Evolutionary conservation across 2,888 invertebrate species (phyloP).

Genomic region (Pedicia rivosa): DNA sequence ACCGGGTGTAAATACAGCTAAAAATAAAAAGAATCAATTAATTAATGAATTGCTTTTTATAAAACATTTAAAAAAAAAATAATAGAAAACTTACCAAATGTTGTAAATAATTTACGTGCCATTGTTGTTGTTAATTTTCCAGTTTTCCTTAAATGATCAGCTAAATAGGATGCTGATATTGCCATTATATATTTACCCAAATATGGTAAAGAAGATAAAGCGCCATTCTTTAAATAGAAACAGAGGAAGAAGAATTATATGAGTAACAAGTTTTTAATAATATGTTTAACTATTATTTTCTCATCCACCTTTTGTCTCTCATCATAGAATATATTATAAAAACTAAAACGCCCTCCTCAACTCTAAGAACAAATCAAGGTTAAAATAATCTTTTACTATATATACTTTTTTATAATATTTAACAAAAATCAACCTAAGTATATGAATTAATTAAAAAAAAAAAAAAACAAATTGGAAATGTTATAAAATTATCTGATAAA

Average conservation of each 20-base stretch:
- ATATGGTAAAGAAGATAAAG: conserved; percentile 72
- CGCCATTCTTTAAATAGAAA: conserved; percentile 48
- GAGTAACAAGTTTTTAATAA: no score
- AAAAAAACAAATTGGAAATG: no score
- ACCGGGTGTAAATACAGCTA: conserved; percentile 47
- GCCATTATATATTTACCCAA: conserved; percentile 74
- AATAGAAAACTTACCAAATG: conserved; percentile 34
- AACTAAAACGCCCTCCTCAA: no score
- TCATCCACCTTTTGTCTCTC: no score
- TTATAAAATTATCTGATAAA: no score
- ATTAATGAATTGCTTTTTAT: not conserved
- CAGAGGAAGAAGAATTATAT: not conserved
- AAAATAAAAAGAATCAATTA: conserved; percentile 11
- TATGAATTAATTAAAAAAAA: no score
- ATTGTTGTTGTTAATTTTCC: conserved; percentile 56
- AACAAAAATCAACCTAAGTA: no score
- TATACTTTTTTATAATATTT: no score
- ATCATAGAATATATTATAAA: no score
- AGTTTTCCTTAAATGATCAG: conserved; percentile 50
- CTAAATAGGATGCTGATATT: conserved; percentile 51
- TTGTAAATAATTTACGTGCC: conserved; percentile 52
- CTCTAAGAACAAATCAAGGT: no score
- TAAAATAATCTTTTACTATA: no score
- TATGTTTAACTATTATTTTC: no score
- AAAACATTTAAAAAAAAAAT: not conserved